Base-by-base conservation (phyloP, 2,113 vertebrate genomes). In the Varanus salvator region DNA sequence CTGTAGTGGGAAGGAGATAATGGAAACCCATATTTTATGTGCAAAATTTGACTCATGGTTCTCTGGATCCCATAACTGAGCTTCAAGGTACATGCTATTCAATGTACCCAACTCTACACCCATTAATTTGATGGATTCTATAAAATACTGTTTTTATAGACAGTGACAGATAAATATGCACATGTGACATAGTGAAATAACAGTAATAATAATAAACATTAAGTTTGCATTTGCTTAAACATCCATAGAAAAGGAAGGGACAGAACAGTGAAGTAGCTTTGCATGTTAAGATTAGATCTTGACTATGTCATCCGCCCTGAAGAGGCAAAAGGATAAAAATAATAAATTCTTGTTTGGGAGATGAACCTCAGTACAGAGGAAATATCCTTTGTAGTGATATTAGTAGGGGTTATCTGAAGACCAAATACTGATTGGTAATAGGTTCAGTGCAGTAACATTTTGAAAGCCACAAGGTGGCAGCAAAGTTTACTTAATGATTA, bases 401-500 rank as follows among this genome's bases (percentile, higher is more conserved):
- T 38, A 89, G 34, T 86, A 80, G 27, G 27, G 34, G 80, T 52
- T 8, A 91, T 60, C 0, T 21, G 25, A 89, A 9, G 27, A 17
- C 4, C 89, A 66, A 60, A 0, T 1, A 0, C 31, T 0, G 3
- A 80, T 52, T 9, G 57, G 21, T 38, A 83, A 11, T 12, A 75
- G 6, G 44, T 52, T 5, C 6, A 2, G 0, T 11, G 54, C 1
- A 86, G 72, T 69, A 88, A 80, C 38, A 77, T 14, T 25, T 29
- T 4, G 50, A 12, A 0, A 2, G 90, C 85, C 94, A 93, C 21
- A 0, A 94, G 93, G 92, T 92, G 95, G 94, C 93, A 95, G 90
- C 87, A 93, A 86, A 94, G 89, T 80, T 87, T 68, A 2, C 14
- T 85, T 38, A 76, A 88, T 87, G 87, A 38, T 54, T 34, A 80